Base-by-base conservation (phyloP, 2,888 invertebrate genomes). In the Drosophila birchii region DNA sequence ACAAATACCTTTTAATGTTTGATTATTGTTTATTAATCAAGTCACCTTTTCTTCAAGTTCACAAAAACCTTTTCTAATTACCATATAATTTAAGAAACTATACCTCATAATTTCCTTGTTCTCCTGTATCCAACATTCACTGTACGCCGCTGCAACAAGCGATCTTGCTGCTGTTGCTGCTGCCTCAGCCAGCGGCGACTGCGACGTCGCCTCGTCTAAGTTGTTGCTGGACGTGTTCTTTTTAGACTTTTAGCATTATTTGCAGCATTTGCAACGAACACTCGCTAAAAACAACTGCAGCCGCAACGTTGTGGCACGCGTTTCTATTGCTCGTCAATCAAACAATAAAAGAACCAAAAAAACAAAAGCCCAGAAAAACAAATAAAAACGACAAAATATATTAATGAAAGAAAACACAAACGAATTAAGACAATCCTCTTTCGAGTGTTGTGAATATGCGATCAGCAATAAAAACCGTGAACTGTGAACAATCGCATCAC, bases 251-350 rank as follows among this genome's bases (percentile, higher is more conserved):
- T 90, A 90, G 91, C 90, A 86, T 84, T 90, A 90, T 89, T 90
- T 91, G 91, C 91, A 88, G 90, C 90, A 90, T 87, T 90, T 90
- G 91, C 91, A 91, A 90, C 90, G 91, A 91, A 86, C 91, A 91
- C 91, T 91, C 91, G 91, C 91, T 89, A 89, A 86, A 91, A 90
- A 91, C 91, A 91, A 91, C 91, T 91, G 91, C 91, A 91, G 88
- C 91, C 91, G 91, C 90, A 90, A 91, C 86, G 91, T 91, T 90
- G 91, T 91, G 91, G 91, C 91, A 91, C 91, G 91, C 91, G 91
- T 91, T 89, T 84, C 86, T 78, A 89, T 85, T 91, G 91, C 87
- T 79, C 60, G 62, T 59, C 55, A 53, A 58, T 32, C 71, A 71
- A 60, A 53, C 57, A 67, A 55, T 56, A 63, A 41, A 49, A 75